Evolutionary conservation across 92 coral and sea anemone species (phyloP), one percentile per base, ranked within the genome.

Genomic region (Palythoa grandiflora): DNA sequence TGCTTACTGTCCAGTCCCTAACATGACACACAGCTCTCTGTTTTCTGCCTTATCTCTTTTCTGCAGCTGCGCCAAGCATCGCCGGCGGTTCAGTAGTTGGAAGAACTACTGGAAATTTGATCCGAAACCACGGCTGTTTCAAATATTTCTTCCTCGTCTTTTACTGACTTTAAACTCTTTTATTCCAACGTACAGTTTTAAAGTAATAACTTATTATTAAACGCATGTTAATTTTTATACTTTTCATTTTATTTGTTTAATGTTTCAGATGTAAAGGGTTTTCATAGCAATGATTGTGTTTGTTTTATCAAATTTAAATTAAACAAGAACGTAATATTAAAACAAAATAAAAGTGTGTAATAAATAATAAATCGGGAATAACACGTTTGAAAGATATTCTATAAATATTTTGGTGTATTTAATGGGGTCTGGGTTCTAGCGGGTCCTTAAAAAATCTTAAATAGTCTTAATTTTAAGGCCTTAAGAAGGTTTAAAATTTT

Each of bases 11-110:
- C 84, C 73, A 38, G 86, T 35, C 75, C 17, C 9, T 12, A 70
- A 36, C 40, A 63, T 20, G 38, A 65, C 40, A 65, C 60, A 40
- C 86, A 65, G 75, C 63, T 81, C 76, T 81, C 75, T 81, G 86
- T 51, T 60, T 63, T 81, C 76, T n/a, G 75, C 75, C 86, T 81
- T 60, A 38, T 71, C 86, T 81, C 86, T 55, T 10, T 28, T 81
- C 54, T 81, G 53, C 60, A 19, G 75, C 86, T 65, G 61, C 52
- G 75, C 37, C 36, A 81, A 81, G 44, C 44, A 48, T 81, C 39
- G 60, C 8, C 28, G 28, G 28, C 28, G 28, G 59, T 17, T 39
- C 28, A 51, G n/a, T 10, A 47, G 17, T 47, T 21, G 38, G 17
- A 12, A 21, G 57, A 36, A 9, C 57, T 53, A 79, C 60, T 80